Percentiles rank a stretch among this genome's conserved stretches.
phyloP scores from a whole-genome alignment of 1,140 invertebrate species.

The Episyrphus balteatus region DNA sequence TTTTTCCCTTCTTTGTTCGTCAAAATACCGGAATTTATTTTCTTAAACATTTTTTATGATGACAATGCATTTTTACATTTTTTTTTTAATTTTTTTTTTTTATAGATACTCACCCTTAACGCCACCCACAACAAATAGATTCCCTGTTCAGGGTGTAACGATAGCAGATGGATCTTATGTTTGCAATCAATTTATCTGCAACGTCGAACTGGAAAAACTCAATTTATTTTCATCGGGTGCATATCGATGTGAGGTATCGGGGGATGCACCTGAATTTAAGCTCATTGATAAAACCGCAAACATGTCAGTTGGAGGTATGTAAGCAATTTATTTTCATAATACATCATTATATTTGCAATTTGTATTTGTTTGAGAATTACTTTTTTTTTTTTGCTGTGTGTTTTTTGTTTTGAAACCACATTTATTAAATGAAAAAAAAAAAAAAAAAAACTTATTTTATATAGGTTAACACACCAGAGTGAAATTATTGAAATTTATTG shows the following conservation, averaged over 20 bases:
- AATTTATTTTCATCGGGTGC: conserved; percentile 42
- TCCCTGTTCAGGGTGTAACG: conserved; percentile 49
- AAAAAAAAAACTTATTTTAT: no score
- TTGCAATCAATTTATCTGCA: conserved; percentile 42
- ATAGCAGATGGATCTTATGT: conserved; percentile 64
- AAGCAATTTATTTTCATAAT: neutral
- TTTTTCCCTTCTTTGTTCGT: no score
- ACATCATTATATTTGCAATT: neutral
- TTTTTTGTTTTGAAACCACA: no score
- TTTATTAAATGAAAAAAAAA: no score
- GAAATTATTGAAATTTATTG: no score
- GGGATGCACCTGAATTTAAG: conserved; percentile 52
- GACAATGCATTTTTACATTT: neutral
- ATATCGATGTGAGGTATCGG: conserved; percentile 53
- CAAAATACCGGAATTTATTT: no score
- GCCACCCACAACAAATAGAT: conserved; percentile 35
- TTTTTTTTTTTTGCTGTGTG: no score
- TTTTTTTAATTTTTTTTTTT: conserved; percentile 5
- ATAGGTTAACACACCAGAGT: no score
- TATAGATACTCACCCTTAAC: conserved; percentile 36
- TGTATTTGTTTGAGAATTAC: no score
- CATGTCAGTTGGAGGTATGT: conserved; percentile 49
- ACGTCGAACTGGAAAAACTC: conserved; percentile 43
- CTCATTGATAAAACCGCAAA: conserved; percentile 47
- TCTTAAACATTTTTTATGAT: neutral